Evolutionary conservation across 2,888 invertebrate species (phyloP).

Genomic region (Nesidiocoris tenuis): DNA sequence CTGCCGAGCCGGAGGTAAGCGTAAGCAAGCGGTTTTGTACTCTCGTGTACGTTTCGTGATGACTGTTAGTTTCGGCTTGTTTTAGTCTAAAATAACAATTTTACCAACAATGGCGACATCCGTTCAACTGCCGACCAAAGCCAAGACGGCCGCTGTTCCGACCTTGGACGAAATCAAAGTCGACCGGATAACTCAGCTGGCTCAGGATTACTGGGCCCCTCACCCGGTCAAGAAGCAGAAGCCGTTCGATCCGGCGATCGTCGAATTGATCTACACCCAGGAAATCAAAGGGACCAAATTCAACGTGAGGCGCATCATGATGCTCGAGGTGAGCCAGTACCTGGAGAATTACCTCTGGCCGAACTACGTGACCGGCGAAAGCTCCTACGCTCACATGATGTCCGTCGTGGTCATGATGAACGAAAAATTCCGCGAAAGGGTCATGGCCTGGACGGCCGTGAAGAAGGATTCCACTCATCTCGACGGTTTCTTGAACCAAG

Average conservation of each 20-base stretch:
- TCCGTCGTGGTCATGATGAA: constrained; percentile 98
- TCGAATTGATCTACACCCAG: constrained; percentile 84
- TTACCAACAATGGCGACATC: constrained; percentile 17
- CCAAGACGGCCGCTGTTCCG: constrained; percentile 57
- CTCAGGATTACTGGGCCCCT: constrained; percentile 90
- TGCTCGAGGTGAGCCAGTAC: constrained; percentile 96
- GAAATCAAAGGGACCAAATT: constrained; percentile 85
- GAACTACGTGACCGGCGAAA: constrained; percentile 74
- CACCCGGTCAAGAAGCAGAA: constrained; percentile 71
- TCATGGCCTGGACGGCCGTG: constrained; percentile 93
- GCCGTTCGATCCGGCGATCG: constrained; percentile 73
- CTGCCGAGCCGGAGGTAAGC: too few relatives aligned
- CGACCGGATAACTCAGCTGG: constrained; percentile 87
- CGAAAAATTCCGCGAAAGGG: constrained; percentile 95
- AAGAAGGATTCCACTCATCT: constrained; percentile 74
- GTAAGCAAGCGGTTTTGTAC: too few relatives aligned
- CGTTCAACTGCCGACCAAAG: constrained; percentile 1
- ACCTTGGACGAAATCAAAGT: constrained; percentile 89
- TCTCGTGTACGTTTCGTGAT: too few relatives aligned
- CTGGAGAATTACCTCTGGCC: constrained; percentile 97
- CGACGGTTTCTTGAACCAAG: constrained; percentile 77
- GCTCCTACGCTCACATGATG: constrained; percentile 85
- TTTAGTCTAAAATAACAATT: too few relatives aligned
- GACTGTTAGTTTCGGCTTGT: too few relatives aligned
- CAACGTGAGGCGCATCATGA: constrained; percentile 84